phyloP scores from a whole-genome alignment of 2,113 vertebrate genomes.

The Corvus cornix region DNA sequence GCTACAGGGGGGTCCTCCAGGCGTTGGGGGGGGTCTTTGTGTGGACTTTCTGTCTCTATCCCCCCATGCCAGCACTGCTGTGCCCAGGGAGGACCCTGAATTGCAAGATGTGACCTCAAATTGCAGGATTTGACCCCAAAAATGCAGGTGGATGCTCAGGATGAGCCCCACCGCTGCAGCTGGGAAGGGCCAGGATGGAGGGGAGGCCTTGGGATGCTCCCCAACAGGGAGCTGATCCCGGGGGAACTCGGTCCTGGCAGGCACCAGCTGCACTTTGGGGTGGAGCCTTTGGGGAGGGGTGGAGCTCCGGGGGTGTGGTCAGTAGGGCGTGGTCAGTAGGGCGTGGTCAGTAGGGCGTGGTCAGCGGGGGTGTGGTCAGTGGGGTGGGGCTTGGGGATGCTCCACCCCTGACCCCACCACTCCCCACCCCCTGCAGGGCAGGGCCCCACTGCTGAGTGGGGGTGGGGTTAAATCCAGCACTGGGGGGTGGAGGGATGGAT shows the following conservation, averaged over 20 bases:
- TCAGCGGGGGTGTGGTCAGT: background rate
- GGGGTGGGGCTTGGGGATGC: background rate
- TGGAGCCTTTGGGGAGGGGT: background rate
- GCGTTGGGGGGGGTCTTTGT: rapidly evolving
- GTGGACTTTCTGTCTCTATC: background rate
- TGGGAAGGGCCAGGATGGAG: background rate
- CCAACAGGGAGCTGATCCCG: rapidly evolving
- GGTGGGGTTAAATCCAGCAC: background rate
- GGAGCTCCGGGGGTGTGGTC: background rate
- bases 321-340: background rate
- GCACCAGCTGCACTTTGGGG: background rate
- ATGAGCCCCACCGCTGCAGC: background rate
- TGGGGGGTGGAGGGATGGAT: background rate
- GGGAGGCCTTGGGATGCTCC: background rate
- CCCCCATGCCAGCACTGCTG: background rate
- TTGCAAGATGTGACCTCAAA: background rate
- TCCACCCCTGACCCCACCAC: background rate
- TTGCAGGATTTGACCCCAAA: background rate
- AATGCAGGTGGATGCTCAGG: background rate
- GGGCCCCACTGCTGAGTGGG: background rate
- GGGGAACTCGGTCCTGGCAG: rapidly evolving
- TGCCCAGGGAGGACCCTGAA: background rate
- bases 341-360: background rate
- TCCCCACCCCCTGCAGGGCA: background rate
- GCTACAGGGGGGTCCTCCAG: rapidly evolving